Evolutionary conservation across 1,140 invertebrate genomes (phyloP).

Genomic region (Sycobia sp.): DNA sequence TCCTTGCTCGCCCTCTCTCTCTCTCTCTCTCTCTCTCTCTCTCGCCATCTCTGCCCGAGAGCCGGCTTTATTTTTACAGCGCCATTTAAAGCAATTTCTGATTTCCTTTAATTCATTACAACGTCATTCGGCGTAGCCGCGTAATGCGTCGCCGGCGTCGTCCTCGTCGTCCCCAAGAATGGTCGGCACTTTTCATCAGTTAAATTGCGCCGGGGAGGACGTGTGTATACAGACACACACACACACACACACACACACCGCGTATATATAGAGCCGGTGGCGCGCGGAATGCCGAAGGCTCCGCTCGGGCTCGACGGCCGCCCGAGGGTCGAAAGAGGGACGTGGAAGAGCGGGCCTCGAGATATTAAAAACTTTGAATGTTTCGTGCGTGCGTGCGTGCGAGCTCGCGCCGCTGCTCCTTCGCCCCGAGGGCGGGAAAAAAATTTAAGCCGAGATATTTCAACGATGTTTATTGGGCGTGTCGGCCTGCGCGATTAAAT

Average conservation of each 20-base stretch:
- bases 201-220: conserved; percentile 29
- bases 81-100: conserved; percentile 61
- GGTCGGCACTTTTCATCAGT: conserved; percentile 45
- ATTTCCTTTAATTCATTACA: conserved; percentile 62
- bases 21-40: conserved; percentile 37
- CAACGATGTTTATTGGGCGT: no score
- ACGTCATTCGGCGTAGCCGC: conserved; percentile 53
- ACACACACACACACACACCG: no score
- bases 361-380: conserved; percentile 32
- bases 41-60: conserved; percentile 41
- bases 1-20: conserved; percentile 24
- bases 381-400: no score
- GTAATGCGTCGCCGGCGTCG: conserved; percentile 49
- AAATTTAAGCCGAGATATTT: neutral
- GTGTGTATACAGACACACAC: no score
- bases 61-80: conserved; percentile 58
- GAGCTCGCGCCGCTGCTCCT: neutral
- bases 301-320: neutral
- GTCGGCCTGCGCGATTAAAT: no score
- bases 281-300: conserved; percentile 33
- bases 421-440: neutral
- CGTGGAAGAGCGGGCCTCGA: neutral
- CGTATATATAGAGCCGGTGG: no score
- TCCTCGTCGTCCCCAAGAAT: conserved; percentile 44
- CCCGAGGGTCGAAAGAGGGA: neutral